A percentile compares a stretch with the other conserved stretches of the same genome.
Evolutionary conservation across 92 coral and sea anemone genomes (phyloP).

Genomic region (Porites cylindrica): DNA sequence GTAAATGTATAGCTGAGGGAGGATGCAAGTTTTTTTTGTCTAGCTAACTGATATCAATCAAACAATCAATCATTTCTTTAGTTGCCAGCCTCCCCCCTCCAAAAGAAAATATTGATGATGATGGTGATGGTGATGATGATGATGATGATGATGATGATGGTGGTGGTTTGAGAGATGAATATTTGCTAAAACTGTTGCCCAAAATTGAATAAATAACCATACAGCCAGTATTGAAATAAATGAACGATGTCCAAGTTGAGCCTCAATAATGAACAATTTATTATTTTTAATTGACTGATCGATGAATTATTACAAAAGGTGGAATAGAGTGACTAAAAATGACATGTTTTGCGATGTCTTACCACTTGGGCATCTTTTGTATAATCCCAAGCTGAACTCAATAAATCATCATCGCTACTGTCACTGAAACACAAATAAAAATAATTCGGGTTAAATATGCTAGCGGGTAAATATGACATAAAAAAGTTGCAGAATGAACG

Average conservation of each 20-base stretch:
- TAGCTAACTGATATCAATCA: conserved; percentile 15
- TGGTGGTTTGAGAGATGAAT: conserved; percentile 10
- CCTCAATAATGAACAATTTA: conserved; percentile 9
- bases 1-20: conserved; percentile 9
- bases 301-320: conserved; percentile 20
- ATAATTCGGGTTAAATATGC: conserved; percentile 16
- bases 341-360: conserved; percentile 23
- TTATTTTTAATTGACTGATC: conserved; percentile 12
- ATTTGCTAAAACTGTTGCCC: conserved; percentile 5
- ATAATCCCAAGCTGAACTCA: conserved; percentile 25
- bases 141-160: conserved; percentile 11
- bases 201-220: conserved; percentile 15
- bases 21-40: conserved; percentile 20
- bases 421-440: conserved; percentile 27
- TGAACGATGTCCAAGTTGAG: conserved; percentile 20
- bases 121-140: not conserved
- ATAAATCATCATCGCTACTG: conserved; percentile 29
- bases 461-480: conserved; percentile 12
- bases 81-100: conserved; percentile 1
- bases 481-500: conserved; percentile 15
- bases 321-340: conserved; percentile 9
- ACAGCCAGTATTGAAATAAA: conserved; percentile 14
- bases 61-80: conserved; percentile 18
- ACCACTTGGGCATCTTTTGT: conserved; percentile 28
- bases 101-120: not conserved